Evolutionary conservation across 1,140 invertebrate species (phyloP).

Genomic region (Anthonomus grandis): DNA sequence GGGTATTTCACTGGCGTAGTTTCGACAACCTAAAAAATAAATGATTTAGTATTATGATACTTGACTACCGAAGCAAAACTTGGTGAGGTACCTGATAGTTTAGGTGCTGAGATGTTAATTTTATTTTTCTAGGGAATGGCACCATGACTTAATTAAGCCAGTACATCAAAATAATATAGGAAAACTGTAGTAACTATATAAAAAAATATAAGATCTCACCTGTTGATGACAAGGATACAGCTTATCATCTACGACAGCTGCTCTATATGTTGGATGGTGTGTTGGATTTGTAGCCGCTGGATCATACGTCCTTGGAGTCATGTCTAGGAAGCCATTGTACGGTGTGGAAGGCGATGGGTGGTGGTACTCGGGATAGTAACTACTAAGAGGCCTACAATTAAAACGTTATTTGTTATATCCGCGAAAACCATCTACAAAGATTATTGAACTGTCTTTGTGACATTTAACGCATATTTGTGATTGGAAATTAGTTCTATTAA

Average conservation of each 20-base stretch:
- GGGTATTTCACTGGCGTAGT: slow-evolving; percentile 49
- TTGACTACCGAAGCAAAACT: background rate
- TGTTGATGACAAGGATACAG: slow-evolving; percentile 60
- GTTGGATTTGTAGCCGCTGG: slow-evolving; percentile 53
- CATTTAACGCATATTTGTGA: too few species aligned
- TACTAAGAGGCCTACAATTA: slow-evolving; percentile 61
- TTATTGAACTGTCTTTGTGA: too few species aligned
- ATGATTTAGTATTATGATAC: background rate
- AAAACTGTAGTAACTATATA: background rate
- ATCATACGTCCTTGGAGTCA: slow-evolving; percentile 57
- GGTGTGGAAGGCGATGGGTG: slow-evolving; percentile 57
- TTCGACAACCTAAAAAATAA: slow-evolving; percentile 45
- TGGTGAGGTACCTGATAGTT: too few species aligned
- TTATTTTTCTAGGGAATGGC: too few species aligned
- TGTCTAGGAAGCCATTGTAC: slow-evolving; percentile 76
- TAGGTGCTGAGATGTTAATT: too few species aligned
- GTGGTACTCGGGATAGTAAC: slow-evolving; percentile 77
- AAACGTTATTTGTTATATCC: too few species aligned
- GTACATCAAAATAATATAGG: too few species aligned
- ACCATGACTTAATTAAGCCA: too few species aligned
- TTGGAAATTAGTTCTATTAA: too few species aligned
- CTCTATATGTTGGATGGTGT: slow-evolving; percentile 52
- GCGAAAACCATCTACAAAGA: too few species aligned
- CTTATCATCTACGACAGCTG: slow-evolving; percentile 56
- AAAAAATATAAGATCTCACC: slow-evolving; percentile 12